Evolutionary conservation across 2,888 invertebrate genomes (phyloP).

Genomic region (Mesorhabditis spiculigera): DNA sequence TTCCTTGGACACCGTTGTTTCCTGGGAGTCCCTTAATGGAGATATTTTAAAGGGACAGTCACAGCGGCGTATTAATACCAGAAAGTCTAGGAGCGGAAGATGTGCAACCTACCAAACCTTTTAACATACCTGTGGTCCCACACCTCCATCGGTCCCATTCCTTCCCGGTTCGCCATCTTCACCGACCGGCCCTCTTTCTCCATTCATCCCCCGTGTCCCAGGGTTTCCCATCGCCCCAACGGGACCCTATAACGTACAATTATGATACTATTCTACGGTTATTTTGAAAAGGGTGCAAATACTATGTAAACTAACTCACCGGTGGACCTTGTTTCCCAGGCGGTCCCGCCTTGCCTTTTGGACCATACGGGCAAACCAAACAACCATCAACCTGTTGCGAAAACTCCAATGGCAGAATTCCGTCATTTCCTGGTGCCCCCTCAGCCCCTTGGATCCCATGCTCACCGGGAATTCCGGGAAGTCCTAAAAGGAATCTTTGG

Average conservation of each 20-base stretch:
- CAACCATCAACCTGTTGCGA: constrained; percentile 5
- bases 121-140: not conserved
- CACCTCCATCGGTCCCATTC: not conserved
- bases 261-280: not conserved
- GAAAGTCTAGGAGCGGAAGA: no score
- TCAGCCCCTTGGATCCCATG: constrained; percentile 29
- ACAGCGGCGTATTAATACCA: no score
- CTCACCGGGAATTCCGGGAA: constrained; percentile 25
- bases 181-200: not conserved
- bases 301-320: not conserved
- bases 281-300: not conserved
- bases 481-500: not conserved
- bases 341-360: not conserved
- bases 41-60: no score
- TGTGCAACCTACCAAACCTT: no score
- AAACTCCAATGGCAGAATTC: constrained; percentile 11
- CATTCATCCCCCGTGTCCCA: not conserved
- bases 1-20: not conserved
- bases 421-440: constrained; percentile 29
- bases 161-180: not conserved
- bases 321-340: not conserved
- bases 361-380: not conserved
- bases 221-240: not conserved
- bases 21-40: not conserved
- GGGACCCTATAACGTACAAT: not conserved